Evolutionary conservation across 2,113 vertebrate species (phyloP), one percentile per base, ranked within the genome.

Genomic region (Centropristis striata): DNA sequence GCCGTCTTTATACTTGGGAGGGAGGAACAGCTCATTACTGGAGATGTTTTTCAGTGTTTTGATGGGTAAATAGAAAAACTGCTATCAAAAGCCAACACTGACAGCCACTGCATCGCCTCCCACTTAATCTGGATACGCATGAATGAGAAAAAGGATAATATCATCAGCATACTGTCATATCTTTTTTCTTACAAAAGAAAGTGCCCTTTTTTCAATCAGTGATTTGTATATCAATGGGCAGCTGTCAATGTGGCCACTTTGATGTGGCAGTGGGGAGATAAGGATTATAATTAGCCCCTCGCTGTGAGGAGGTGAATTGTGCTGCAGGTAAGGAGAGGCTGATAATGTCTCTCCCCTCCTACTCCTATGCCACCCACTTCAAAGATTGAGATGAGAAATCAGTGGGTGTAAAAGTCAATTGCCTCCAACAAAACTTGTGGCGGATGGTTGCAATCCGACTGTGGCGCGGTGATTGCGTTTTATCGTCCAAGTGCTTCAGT

Each of bases 11-110:
- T 88, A 75, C 86, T 87, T 50, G 70, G 85, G 65, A 86, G 88
- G 83, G 80, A 90, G 84, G 86, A 89, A 80, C 83, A 86, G 85
- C 88, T 94, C 93, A 92, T 93, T 93, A 93, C 87, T 86, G 84
- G 75, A 23, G 80, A 92, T 85, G 85, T 84, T 90, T 14, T 85
- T 82, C 87, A 83, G 1, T 81, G 80, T 88, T 93, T 88, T 90
- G 85, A 94, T 86, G 87, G 86, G 88, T 89, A 93, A 93, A 93
- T 82, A 89, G 84, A 82, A 86, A 87, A 88, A 79, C 63, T 78
- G 80, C 74, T 80, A 81, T 92, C 90, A 92, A 87, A 91, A 85
- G 80, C 47, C 10, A 27, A 51, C 58, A 13, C 59, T 90, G 89
- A 84, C 89, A 93, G 83, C 71, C 66, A 80, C 72, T 53, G 81